Base-by-base conservation (phyloP, 2,888 invertebrate genomes). In the Lithophane semibrunnea region DNA sequence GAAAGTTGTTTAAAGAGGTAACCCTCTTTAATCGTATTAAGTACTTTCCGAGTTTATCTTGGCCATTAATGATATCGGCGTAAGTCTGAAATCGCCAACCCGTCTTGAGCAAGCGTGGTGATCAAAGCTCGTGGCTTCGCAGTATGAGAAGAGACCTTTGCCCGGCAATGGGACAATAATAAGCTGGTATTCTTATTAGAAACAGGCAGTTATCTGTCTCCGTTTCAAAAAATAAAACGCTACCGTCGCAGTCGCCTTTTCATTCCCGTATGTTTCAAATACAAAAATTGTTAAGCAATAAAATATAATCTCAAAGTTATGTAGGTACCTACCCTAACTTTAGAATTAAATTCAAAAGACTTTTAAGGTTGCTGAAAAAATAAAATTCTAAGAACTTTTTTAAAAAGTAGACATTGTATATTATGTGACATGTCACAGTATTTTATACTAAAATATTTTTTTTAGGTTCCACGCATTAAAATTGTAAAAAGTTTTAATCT, bases 231-330 rank as follows among this genome's bases (percentile, higher is more conserved):
- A 61, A 0, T 24, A 21, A n/a, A 37, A 3, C 61, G 63, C 1
- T 5, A 1, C 13, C 0, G 9, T 13, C 13, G 0, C 21, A 4
- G 9, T 13, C 18, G 0, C 21, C 9, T 16, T 58, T 79, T 44
- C 8, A 0, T 3, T 5, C 3, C 24, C 58, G 61, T 67, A 63
- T 63, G 5, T 80, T 82, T 82, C 5, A 8, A 37, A 16, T 52
- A 4, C 3, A 0, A 82, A 76, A 67, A 70, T 44, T 24, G 24
- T 47, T 47, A 3, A n/a, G 56, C 29, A 70, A 66, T 82, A 71
- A 76, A 67, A 71, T 67, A 71, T 42, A 77, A 64, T 71, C n/a
- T 37, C 4, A 70, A 71, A 82, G 63, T 71, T 71, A 63, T 18
- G 44, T 52, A 37, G 37, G 42, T 21, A 29, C 13, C 44, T 29